A percentile compares a stretch with the other conserved stretches of the same genome.
These are phyloP conservation scores for Dolichopus griseipennis DNA, from an alignment of 2,888 invertebrate genomes.

Conservation along the genomic window DNA sequence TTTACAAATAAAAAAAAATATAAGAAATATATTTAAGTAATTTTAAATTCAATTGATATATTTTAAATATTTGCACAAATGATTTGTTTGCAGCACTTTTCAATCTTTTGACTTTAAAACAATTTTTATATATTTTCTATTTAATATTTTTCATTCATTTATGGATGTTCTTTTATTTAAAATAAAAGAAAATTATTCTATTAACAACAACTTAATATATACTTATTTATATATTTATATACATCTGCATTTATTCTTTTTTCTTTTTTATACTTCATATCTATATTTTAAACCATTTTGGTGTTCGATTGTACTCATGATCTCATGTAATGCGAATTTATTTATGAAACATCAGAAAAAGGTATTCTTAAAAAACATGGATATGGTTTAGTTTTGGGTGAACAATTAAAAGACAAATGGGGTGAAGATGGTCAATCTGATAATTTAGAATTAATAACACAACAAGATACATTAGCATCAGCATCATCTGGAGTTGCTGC, in stretches of 20 bases:
- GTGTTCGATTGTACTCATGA: too few species aligned
- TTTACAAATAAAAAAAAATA: not conserved
- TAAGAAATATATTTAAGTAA: not conserved
- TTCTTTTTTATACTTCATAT: not conserved
- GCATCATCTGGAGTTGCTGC: slow-evolving; percentile 50
- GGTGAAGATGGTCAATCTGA: slow-evolving; percentile 63
- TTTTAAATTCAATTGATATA: not conserved
- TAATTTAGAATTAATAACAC: slow-evolving; percentile 58
- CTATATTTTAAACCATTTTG: not conserved
- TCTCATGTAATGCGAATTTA: not conserved
- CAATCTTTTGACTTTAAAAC: not conserved
- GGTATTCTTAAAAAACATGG: slow-evolving; percentile 84
- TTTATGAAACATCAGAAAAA: slow-evolving; percentile 53
- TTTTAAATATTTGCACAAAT: slow-evolving; percentile 1
- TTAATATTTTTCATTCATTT: not conserved
- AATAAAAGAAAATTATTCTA: too few species aligned
- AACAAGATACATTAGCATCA: slow-evolving; percentile 59
- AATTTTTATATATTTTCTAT: not conserved
- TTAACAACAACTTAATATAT: too few species aligned
- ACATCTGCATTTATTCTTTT: not conserved
- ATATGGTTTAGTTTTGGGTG: slow-evolving; percentile 63
- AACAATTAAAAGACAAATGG: slow-evolving; percentile 67
- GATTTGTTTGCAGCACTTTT: not conserved
- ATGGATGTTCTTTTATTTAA: not conserved
- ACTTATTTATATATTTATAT: not conserved